Conservation (phyloP, 2,113 vertebrate species). For the Channa argus region DNA sequence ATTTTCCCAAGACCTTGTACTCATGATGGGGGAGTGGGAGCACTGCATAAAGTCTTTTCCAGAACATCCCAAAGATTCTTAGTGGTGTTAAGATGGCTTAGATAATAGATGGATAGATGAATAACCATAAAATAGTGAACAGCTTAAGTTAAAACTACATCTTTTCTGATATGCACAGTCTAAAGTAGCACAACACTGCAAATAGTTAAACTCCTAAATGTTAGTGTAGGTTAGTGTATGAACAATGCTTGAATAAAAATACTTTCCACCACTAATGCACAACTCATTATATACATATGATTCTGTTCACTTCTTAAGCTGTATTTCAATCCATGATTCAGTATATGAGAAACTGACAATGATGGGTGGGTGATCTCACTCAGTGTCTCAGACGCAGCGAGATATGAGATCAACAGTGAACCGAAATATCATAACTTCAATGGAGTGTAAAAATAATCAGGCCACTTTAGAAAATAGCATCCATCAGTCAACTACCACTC, state of each 20-base stretch:
- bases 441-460: constrained; percentile 53
- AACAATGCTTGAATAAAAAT: neutral
- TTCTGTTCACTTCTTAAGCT: neutral
- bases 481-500: constrained; percentile 32
- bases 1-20: neutral
- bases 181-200: too few relatives aligned
- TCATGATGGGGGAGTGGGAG: too few relatives aligned
- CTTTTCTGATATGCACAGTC: too few relatives aligned
- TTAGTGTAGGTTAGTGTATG: too few relatives aligned
- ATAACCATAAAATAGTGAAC: too few relatives aligned
- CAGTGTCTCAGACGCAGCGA: constrained; percentile 9
- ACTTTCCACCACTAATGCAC: neutral
- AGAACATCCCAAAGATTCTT: too few relatives aligned
- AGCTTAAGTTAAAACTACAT: too few relatives aligned
- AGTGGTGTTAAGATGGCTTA: too few relatives aligned
- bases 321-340: neutral
- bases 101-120: too few relatives aligned
- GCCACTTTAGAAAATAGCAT: constrained; percentile 35
- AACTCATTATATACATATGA: neutral
- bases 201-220: too few relatives aligned
- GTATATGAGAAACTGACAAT: neutral
- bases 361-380: constrained; percentile 11
- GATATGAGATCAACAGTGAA: constrained; percentile 26
- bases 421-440: constrained; percentile 45
- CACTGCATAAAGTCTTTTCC: too few relatives aligned